A percentile compares a stretch with the other conserved stretches of the same genome.
These are phyloP conservation scores for Drosophila macrospina DNA, from an alignment of 2,888 invertebrate species.

Conservation along the genomic window DNA sequence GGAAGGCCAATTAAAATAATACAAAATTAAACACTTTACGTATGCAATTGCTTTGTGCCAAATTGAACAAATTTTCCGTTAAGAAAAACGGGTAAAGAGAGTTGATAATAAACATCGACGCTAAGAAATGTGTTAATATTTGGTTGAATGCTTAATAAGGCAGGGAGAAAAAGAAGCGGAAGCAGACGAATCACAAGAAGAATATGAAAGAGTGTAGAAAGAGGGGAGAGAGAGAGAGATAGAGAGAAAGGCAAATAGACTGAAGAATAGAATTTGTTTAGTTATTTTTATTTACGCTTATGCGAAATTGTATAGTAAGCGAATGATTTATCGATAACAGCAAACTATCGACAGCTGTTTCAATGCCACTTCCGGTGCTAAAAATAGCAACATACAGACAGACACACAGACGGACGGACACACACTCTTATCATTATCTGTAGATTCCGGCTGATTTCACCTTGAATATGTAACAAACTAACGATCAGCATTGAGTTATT, in stretches of 20 bases:
- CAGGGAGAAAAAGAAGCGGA: background rate
- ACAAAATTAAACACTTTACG: constrained; percentile 19
- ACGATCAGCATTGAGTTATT: constrained; percentile 56
- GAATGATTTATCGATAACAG: constrained; percentile 34
- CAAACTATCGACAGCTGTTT: constrained; percentile 38
- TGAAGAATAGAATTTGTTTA: background rate
- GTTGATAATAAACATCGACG: constrained; percentile 15
- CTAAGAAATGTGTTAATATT: constrained; percentile 23
- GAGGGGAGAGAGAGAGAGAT: background rate
- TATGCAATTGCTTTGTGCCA: constrained; percentile 27
- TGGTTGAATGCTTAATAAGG: background rate
- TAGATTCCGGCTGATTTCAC: constrained; percentile 53
- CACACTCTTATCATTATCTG: constrained; percentile 45
- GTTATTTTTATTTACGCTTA: too few relatives aligned
- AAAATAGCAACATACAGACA: constrained; percentile 23
- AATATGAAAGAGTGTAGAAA: background rate
- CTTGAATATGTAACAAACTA: constrained; percentile 70
- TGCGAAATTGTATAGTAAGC: background rate
- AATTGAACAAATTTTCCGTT: constrained; percentile 24
- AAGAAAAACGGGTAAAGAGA: background rate
- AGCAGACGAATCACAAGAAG: background rate
- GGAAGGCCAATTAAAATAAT: background rate
- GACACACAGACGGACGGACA: too few relatives aligned
- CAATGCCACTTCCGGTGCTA: constrained; percentile 63
- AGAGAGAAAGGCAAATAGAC: background rate